Evolutionary conservation across 2,888 invertebrate genomes (phyloP).

Genomic region (Cataglyphis livida): DNA sequence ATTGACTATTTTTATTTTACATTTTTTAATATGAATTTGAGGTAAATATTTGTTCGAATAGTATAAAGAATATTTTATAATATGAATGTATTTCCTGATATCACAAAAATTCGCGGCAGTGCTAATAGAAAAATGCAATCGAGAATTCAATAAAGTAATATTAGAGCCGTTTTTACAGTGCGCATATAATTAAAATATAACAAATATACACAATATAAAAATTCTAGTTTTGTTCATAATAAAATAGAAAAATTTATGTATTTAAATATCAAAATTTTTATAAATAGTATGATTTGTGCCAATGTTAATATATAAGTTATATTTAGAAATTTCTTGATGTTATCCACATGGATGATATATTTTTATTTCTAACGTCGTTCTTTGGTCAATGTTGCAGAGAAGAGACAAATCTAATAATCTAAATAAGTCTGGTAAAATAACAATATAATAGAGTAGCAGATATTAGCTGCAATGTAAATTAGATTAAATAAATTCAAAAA

Average conservation of each 20-base stretch:
- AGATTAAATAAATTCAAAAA: background rate
- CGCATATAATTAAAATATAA: conserved; percentile 30
- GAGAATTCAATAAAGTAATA: conserved; percentile 8
- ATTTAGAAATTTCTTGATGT: conserved; percentile 14
- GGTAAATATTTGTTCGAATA: background rate
- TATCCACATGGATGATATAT: background rate
- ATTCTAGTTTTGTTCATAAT: background rate
- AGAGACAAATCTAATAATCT: conserved; percentile 12
- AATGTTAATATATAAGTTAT: conserved; percentile 20
- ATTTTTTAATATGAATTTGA: conserved; percentile 26
- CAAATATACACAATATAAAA: conserved; percentile 15
- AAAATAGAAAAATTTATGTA: background rate
- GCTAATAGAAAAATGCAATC: conserved; percentile 62
- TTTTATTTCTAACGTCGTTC: conserved; percentile 39
- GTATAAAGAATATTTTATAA: conserved; percentile 21
- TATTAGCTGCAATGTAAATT: background rate
- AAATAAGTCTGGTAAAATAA: background rate
- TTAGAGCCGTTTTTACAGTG: conserved; percentile 24
- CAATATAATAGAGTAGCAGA: background rate
- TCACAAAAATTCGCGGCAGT: conserved; percentile 77
- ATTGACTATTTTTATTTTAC: conserved; percentile 1
- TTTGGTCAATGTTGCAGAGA: conserved; percentile 44
- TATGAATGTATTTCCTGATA: conserved; percentile 57
- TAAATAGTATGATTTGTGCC: conserved; percentile 13
- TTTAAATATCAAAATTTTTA: conserved; percentile 14